These are phyloP conservation scores for Triplophysa rosa DNA, from an alignment of 2,113 vertebrate species.

Conservation along the genomic window DNA sequence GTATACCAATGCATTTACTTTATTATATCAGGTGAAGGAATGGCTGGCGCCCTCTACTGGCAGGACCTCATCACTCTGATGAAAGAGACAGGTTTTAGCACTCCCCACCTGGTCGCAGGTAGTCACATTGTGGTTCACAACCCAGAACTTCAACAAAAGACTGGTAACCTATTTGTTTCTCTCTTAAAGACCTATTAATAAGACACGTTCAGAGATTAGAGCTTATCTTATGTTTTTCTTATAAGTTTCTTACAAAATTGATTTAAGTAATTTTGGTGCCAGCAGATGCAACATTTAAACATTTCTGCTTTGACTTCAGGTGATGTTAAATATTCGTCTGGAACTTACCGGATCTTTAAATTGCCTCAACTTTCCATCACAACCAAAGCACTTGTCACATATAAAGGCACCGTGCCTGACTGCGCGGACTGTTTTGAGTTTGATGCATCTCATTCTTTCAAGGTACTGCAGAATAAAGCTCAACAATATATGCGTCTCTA, in stretches of 20 bases:
- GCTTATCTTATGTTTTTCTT: too few species aligned
- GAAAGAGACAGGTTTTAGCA: constrained; percentile 67
- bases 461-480: constrained; percentile 55
- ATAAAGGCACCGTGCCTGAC: constrained; percentile 67
- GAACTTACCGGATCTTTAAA: constrained; percentile 73
- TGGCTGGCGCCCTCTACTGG: constrained; percentile 72
- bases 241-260: too few species aligned
- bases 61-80: constrained; percentile 64
- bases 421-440: constrained; percentile 65
- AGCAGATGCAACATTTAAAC: neutral
- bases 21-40: constrained; percentile 68
- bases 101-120: constrained; percentile 65
- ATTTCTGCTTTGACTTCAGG: constrained; percentile 51
- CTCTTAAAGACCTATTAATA: neutral
- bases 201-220: too few species aligned
- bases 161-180: constrained; percentile 57
- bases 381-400: constrained; percentile 60
- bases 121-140: constrained; percentile 66
- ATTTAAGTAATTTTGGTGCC: neutral
- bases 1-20: neutral
- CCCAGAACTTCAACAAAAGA: constrained; percentile 67
- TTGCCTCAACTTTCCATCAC: constrained; percentile 52
- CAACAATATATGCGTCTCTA: too few species aligned
- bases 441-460: constrained; percentile 68
- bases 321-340: constrained; percentile 68